Conservation (phyloP, 1,140 invertebrate genomes). For the Proctacanthus coquilletti region DNA sequence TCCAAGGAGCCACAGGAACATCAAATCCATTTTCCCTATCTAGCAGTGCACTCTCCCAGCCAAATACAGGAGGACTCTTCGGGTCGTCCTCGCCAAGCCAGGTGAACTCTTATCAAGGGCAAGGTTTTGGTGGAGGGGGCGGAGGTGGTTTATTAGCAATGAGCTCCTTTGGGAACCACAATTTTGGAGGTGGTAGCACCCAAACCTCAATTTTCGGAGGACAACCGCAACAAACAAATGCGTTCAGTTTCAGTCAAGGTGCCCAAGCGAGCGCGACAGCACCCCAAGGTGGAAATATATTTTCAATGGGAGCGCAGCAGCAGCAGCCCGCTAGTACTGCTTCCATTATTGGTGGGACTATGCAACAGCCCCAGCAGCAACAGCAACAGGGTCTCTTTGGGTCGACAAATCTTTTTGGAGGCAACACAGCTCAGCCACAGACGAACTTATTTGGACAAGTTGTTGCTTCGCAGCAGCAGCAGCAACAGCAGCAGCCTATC, state of each 20-base stretch:
- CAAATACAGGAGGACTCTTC: too few species aligned
- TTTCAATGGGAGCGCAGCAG: slow-evolving; percentile 7
- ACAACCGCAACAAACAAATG: not conserved
- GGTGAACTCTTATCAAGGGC: slow-evolving; percentile 11
- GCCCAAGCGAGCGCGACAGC: slow-evolving; percentile 5
- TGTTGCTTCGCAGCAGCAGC: too few species aligned
- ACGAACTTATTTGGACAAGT: too few species aligned
- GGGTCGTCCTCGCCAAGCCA: too few species aligned
- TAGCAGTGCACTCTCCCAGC: slow-evolving; percentile 5
- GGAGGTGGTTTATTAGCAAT: slow-evolving; percentile 9
- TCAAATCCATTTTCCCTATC: slow-evolving; percentile 8
- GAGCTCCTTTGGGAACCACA: not conserved
- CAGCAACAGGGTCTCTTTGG: slow-evolving; percentile 1
- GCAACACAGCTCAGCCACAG: not conserved
- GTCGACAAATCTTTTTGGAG: not conserved
- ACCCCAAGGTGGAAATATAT: slow-evolving; percentile 8
- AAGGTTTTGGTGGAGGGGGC: slow-evolving; percentile 3
- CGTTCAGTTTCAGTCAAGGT: not conserved
- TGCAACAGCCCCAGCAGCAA: not conserved
- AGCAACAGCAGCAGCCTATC: slow-evolving; percentile 2
- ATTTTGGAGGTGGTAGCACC: slow-evolving; percentile 3
- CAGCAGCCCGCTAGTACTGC: not conserved
- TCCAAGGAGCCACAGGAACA: slow-evolving; percentile 8
- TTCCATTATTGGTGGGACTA: not conserved
- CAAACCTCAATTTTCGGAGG: slow-evolving; percentile 1